These are phyloP conservation scores for Salvelinus namaycush DNA, from an alignment of 2,113 vertebrate genomes.

Conservation along the genomic window DNA sequence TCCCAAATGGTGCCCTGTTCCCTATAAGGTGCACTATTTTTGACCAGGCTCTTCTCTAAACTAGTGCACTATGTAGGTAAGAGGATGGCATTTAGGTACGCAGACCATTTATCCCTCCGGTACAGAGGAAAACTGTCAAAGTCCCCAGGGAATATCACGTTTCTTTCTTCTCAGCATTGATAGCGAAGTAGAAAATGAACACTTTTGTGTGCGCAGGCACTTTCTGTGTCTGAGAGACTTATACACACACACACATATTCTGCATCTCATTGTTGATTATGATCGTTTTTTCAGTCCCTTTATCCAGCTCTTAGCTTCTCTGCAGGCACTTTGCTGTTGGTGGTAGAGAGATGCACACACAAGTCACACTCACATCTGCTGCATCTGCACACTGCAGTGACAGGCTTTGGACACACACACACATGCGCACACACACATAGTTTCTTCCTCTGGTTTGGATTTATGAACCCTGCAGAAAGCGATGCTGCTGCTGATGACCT, in stretches of 20 bases:
- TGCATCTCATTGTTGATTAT: conserved; percentile 4
- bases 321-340: conserved; percentile 51
- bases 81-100: too few relatives aligned
- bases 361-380: conserved; percentile 25
- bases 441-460: conserved; percentile 27
- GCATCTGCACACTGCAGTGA: conserved; percentile 1
- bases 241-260: neutral
- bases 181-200: conserved; percentile 43
- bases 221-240: neutral
- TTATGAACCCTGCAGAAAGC: conserved; percentile 30
- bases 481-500: conserved; percentile 50
- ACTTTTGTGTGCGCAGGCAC: conserved; percentile 33
- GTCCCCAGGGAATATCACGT: conserved; percentile 37
- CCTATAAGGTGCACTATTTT: too few relatives aligned
- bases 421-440: conserved; percentile 1
- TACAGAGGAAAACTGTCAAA: neutral
- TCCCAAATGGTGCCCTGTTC: too few relatives aligned
- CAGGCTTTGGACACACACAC: neutral
- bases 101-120: neutral
- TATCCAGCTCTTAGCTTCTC: conserved; percentile 63
- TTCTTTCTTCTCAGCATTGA: conserved; percentile 54
- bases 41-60: too few relatives aligned
- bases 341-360: conserved; percentile 43
- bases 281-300: conserved; percentile 19
- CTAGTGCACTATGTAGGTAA: too few relatives aligned